phyloP scores from a whole-genome alignment of 2,113 vertebrate species.

The Xiphias gladius region DNA sequence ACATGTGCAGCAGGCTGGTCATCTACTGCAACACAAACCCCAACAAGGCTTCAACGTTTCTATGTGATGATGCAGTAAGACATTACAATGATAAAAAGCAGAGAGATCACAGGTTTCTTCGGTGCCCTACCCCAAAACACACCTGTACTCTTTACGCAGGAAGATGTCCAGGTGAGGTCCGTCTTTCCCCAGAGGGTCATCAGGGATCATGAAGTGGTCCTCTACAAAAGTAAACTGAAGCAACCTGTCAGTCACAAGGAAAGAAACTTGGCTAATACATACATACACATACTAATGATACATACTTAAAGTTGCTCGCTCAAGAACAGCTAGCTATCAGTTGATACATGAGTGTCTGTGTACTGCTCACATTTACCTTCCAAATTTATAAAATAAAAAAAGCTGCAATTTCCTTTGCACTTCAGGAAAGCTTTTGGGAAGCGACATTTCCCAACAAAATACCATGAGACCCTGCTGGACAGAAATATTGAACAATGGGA shows the following conservation, averaged over 20 bases:
- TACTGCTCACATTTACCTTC: no score
- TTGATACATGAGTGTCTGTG: no score
- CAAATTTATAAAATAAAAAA: background rate
- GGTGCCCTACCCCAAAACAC: background rate
- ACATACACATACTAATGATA: no score
- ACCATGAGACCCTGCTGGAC: no score
- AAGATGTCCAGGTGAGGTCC: slow-evolving; percentile 93
- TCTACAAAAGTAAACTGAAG: slow-evolving; percentile 96
- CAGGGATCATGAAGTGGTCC: slow-evolving; percentile 98
- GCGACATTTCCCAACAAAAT: no score
- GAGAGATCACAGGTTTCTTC: background rate
- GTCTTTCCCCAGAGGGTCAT: slow-evolving; percentile 94
- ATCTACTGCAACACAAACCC: no score
- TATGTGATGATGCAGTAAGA: background rate
- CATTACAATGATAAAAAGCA: background rate
- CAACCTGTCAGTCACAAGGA: slow-evolving; percentile 81
- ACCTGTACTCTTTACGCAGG: slow-evolving; percentile 88
- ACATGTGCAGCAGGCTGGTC: no score
- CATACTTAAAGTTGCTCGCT: no score
- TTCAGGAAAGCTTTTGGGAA: no score
- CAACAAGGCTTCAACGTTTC: background rate
- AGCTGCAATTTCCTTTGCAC: no score
- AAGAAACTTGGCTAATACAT: background rate
- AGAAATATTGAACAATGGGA: no score
- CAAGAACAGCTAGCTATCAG: no score